A percentile compares a stretch with the other conserved stretches of the same genome.
Conservation (phyloP, 2,113 vertebrate genomes). For the Boulengeromyrus knoepffleri region DNA sequence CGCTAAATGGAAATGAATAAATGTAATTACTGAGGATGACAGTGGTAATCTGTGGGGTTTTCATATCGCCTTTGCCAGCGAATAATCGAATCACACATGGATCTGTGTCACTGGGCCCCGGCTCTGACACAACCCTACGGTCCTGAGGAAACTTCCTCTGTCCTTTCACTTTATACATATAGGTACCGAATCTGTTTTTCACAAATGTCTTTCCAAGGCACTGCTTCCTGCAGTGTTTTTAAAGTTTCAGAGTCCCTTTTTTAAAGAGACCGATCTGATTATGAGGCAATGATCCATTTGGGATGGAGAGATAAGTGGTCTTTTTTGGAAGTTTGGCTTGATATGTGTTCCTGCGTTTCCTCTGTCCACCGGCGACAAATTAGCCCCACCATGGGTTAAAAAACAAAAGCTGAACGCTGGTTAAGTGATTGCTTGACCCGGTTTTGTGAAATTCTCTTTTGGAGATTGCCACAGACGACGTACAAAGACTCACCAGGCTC, state of each 20-base stretch:
- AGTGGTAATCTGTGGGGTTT: conserved; percentile 77
- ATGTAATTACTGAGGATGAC: conserved; percentile 83
- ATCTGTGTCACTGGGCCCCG: conserved; percentile 69
- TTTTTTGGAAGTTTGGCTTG: background rate
- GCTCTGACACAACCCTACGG: conserved; percentile 68
- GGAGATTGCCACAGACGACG: background rate
- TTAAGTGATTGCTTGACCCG: background rate
- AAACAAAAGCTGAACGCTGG: background rate
- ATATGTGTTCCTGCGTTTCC: background rate
- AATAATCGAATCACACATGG: conserved; percentile 76
- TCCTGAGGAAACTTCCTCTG: conserved; percentile 19
- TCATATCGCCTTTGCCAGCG: conserved; percentile 73
- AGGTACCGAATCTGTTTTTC: background rate
- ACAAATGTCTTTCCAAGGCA: conserved; percentile 25
- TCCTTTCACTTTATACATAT: background rate
- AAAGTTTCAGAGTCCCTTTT: background rate
- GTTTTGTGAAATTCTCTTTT: background rate
- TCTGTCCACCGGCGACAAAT: background rate
- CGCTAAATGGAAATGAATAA: conserved; percentile 87
- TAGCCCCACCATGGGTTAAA: background rate
- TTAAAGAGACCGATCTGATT: background rate
- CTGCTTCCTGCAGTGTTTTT: background rate
- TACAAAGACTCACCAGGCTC: background rate
- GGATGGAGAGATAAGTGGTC: background rate
- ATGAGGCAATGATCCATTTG: background rate